Evolutionary conservation across 2,797 vertebrate genomes (phyloP).

Genomic region (Phrynocephalus vlangalii): DNA sequence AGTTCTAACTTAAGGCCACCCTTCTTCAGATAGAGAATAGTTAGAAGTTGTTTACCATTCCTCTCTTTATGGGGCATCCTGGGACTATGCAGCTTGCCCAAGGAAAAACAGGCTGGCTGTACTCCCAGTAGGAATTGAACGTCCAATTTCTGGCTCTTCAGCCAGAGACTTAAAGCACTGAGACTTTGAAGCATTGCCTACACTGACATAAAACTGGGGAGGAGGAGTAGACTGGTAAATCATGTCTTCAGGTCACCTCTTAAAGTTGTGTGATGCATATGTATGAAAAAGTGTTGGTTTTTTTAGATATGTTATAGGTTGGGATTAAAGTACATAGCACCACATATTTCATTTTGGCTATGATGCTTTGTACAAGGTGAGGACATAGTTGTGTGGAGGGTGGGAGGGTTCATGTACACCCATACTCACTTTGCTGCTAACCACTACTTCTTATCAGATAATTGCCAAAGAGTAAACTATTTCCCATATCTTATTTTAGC

Average conservation of each 20-base stretch:
- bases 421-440: constrained; percentile 43
- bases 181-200: too few species aligned
- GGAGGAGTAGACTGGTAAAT: constrained; percentile 11
- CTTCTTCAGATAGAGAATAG: too few species aligned
- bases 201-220: constrained; percentile 29
- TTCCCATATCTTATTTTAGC: constrained; percentile 61
- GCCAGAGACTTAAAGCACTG: too few species aligned
- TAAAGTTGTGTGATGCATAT: constrained; percentile 45
- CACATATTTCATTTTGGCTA: constrained; percentile 33
- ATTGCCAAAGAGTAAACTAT: constrained; percentile 64
- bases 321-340: constrained; percentile 21
- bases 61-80: too few species aligned
- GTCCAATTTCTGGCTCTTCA: too few species aligned
- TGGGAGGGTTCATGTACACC: constrained; percentile 24
- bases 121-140: too few species aligned
- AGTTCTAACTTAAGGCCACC: too few species aligned
- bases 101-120: too few species aligned
- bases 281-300: constrained; percentile 25
- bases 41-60: too few species aligned
- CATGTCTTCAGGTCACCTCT: constrained; percentile 20
- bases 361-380: constrained; percentile 42
- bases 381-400: constrained; percentile 14
- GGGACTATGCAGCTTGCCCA: too few species aligned
- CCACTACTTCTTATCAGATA: constrained; percentile 66
- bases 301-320: constrained; percentile 13